Evolutionary conservation across 2,888 invertebrate species (phyloP).

Genomic region (Drosophila rubida): DNA sequence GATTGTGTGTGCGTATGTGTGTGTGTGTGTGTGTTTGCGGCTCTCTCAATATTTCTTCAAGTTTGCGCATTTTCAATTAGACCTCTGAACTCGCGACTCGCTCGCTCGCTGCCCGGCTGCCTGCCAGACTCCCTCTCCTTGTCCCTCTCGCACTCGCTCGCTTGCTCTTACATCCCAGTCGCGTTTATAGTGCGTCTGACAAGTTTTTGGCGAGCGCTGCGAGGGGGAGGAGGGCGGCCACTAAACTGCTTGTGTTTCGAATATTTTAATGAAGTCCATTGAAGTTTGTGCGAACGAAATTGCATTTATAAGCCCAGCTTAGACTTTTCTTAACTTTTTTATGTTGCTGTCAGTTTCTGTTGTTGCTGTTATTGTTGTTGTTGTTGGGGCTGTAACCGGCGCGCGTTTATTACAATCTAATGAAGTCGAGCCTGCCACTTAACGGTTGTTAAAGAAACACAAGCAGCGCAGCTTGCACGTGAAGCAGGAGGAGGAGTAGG

Average conservation of each 20-base stretch:
- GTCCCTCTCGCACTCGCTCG: conserved; percentile 11
- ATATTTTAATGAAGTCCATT: conserved; percentile 81
- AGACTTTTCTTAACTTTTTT: conserved; percentile 64
- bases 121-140: not conserved
- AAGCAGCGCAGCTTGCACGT: not conserved
- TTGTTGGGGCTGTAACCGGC: conserved; percentile 68
- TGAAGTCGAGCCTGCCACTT: conserved; percentile 80
- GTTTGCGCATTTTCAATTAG: conserved; percentile 82
- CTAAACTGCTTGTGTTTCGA: conserved; percentile 78
- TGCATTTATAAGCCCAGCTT: conserved; percentile 77
- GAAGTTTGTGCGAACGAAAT: conserved; percentile 79
- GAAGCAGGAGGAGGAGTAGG: not conserved
- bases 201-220: conserved; percentile 38
- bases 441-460: conserved; percentile 57
- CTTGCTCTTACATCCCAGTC: conserved; percentile 5
- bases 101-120: conserved; percentile 38
- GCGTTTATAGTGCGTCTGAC: conserved; percentile 66
- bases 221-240: not conserved
- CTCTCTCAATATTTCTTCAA: conserved; percentile 75
- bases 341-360: conserved; percentile 70
- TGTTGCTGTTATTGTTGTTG: conserved; percentile 31
- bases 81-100: conserved; percentile 78
- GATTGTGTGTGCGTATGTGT: not conserved
- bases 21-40: conserved; percentile 5
- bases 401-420: conserved; percentile 80